Conservation (phyloP, 2,113 vertebrate species). For the human region DNA sequence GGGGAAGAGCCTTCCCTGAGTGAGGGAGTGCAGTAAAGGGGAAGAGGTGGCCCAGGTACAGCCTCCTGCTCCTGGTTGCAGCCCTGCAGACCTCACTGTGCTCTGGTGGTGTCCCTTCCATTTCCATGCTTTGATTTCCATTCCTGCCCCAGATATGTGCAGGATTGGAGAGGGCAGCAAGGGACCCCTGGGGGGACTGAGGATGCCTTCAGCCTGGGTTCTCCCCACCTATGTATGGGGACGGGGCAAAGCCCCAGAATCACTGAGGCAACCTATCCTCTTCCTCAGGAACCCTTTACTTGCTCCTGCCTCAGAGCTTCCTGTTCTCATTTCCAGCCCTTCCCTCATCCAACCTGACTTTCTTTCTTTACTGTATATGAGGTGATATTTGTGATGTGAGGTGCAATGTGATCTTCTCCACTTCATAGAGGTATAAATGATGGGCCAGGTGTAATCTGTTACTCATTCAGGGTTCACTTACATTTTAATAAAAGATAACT, state of each 20-base stretch:
- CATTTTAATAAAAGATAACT: slow-evolving; percentile 15
- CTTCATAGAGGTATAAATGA: not conserved
- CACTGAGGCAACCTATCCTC: too few species aligned
- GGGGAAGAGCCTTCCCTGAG: not conserved
- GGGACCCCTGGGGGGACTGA: not conserved
- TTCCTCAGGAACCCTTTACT: not conserved
- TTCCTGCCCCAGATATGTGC: not conserved
- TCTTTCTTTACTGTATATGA: not conserved
- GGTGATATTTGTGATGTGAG: not conserved
- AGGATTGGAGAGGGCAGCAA: not conserved
- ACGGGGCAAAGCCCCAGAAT: not conserved
- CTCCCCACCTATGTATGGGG: not conserved
- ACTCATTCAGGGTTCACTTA: not conserved
- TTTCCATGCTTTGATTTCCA: not conserved
- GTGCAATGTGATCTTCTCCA: not conserved
- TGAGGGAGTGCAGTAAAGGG: not conserved
- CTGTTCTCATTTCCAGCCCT: not conserved
- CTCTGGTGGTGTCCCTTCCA: not conserved
- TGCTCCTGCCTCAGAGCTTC: not conserved
- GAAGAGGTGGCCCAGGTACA: not conserved
- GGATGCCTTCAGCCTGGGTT: not conserved
- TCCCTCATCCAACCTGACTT: not conserved
- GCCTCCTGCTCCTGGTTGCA: too few species aligned
- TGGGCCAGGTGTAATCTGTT: not conserved
- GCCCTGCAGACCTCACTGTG: not conserved